Evolutionary conservation across 2,113 vertebrate species (phyloP).

Genomic region (Pseudois nayaur): DNA sequence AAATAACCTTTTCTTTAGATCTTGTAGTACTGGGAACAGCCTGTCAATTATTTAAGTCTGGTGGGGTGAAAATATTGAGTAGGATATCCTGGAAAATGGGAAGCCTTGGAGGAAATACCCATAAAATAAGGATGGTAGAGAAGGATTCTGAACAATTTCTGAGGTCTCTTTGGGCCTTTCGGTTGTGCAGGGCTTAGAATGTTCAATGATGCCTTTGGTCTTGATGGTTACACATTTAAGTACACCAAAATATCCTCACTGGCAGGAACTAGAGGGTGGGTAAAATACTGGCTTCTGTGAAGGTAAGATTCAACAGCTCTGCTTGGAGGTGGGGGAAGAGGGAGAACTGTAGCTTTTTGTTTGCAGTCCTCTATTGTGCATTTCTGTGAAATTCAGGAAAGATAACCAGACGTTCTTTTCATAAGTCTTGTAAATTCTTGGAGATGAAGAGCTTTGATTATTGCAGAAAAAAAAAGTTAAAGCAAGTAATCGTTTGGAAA

Average conservation of each 20-base stretch:
- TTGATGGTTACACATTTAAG: not conserved
- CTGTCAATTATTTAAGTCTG: not conserved
- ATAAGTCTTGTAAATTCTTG: not conserved
- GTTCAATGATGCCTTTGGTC: not conserved
- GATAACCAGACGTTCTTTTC: not conserved
- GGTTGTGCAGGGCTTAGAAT: not conserved
- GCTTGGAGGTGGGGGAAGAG: accelerated
- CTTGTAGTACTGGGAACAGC: not conserved
- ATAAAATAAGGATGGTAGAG: not conserved
- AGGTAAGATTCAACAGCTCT: not conserved
- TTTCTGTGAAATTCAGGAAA: not conserved
- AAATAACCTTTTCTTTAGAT: not conserved
- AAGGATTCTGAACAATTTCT: not conserved
- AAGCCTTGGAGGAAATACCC: not conserved
- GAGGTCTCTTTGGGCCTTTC: not conserved
- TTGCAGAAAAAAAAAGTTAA: conserved; percentile 13
- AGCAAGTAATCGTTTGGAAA: conserved; percentile 21
- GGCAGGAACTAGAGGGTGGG: not conserved
- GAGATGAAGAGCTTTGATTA: conserved; percentile 34
- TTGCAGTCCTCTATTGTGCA: not conserved
- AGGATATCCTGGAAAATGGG: not conserved
- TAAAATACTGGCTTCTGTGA: not conserved
- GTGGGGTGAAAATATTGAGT: not conserved
- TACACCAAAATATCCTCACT: not conserved
- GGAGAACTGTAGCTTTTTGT: not conserved